Percentiles rank a stretch among this genome's conserved stretches.
Evolutionary conservation across 1,140 invertebrate species (phyloP).

Genomic region (Homalodisca vitripennis): DNA sequence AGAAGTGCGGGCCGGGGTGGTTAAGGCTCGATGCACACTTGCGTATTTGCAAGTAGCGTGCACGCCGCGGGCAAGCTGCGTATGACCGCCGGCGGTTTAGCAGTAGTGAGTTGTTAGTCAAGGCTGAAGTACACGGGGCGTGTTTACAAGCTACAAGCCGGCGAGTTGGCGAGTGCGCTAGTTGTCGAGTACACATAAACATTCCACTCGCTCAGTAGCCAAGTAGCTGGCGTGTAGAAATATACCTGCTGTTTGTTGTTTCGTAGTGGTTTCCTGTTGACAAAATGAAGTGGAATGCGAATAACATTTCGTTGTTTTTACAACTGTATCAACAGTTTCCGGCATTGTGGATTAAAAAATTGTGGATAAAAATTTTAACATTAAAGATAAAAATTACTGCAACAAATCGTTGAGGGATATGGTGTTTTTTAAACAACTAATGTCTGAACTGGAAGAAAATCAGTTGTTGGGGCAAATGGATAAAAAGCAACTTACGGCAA

Average conservation of each 20-base stretch:
- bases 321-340: neutral
- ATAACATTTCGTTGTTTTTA: neutral
- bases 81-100: too few relatives aligned
- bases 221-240: constrained; percentile 22
- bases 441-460: neutral
- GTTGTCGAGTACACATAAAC: constrained; percentile 25
- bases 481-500: neutral
- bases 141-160: constrained; percentile 6
- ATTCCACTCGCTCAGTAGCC: constrained; percentile 20
- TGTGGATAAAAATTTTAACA: too few relatives aligned
- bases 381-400: neutral
- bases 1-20: too few relatives aligned
- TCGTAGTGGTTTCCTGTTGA: neutral
- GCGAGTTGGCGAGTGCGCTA: constrained; percentile 28
- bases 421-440: neutral
- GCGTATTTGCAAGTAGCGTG: too few relatives aligned
- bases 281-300: neutral
- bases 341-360: neutral
- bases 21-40: too few relatives aligned
- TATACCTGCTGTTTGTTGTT: neutral
- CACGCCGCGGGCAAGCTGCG: too few relatives aligned
- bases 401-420: neutral
- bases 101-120: neutral
- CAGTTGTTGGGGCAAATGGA: neutral
- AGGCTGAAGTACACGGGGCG: neutral